phyloP scores from a whole-genome alignment of 2,113 vertebrate species.

The Oreochromis tanganicae region DNA sequence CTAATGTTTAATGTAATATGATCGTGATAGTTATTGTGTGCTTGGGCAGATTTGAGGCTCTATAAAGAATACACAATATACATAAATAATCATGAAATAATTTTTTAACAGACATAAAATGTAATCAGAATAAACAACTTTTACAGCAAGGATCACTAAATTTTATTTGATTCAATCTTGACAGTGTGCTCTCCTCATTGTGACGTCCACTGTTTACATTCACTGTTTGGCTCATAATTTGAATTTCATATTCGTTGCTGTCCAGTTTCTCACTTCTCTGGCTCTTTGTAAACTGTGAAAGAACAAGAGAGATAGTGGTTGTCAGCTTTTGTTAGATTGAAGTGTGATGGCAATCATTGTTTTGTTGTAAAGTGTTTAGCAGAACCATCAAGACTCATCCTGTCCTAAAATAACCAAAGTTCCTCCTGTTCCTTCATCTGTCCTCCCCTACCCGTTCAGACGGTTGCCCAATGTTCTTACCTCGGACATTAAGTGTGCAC shows the following conservation, averaged over 20 bases:
- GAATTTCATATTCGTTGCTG: conserved; percentile 30
- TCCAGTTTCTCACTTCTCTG: conserved; percentile 33
- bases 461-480: conserved; percentile 42
- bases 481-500: conserved; percentile 78
- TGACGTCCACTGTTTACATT: conserved; percentile 10
- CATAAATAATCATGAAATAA: not conserved
- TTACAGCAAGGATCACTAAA: not conserved
- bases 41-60: not conserved
- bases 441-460: not conserved
- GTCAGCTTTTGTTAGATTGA: not conserved
- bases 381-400: not conserved
- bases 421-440: not conserved
- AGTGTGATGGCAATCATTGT: not conserved
- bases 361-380: not conserved
- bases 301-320: not conserved
- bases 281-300: conserved; percentile 28
- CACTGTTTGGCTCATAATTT: conserved; percentile 2
- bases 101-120: not conserved
- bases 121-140: not conserved
- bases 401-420: not conserved
- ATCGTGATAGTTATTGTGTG: not conserved
- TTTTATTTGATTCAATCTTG: conserved; percentile 46
- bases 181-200: not conserved
- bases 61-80: not conserved
- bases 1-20: not conserved